These are phyloP conservation scores for Zenarchopterus dispar DNA, from an alignment of 2,797 vertebrate genomes.

Conservation along the genomic window DNA sequence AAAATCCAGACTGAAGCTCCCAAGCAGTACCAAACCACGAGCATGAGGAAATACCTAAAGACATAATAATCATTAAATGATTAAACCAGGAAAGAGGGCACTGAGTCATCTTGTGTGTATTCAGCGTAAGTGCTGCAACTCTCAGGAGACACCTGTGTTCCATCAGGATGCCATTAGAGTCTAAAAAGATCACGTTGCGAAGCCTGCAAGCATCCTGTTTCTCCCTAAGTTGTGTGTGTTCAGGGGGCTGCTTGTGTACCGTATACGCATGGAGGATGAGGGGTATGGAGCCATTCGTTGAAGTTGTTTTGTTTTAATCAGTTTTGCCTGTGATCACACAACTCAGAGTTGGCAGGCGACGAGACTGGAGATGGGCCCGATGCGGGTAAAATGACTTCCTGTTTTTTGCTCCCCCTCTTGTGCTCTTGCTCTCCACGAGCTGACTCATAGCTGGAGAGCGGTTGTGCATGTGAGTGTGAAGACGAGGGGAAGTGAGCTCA, in stretches of 20 bases:
- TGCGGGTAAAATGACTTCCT: conserved; percentile 79
- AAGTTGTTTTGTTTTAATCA: conserved; percentile 82
- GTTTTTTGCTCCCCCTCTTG: conserved; percentile 54
- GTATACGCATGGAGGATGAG: conserved; percentile 44
- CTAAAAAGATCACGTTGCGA: conserved; percentile 69
- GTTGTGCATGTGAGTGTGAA: conserved; percentile 76
- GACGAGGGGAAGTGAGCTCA: conserved; percentile 80
- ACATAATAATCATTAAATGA: conserved; percentile 81
- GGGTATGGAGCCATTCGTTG: conserved; percentile 24
- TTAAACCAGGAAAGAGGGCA: conserved; percentile 65
- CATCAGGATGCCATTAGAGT: conserved; percentile 78
- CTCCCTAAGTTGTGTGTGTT: conserved; percentile 43
- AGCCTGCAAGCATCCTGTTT: conserved; percentile 73
- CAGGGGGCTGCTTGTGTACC: conserved; percentile 35
- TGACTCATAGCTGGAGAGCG: conserved; percentile 79
- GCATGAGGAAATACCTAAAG: conserved; percentile 73
- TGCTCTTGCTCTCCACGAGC: conserved; percentile 40
- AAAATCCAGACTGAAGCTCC: conserved; percentile 51
- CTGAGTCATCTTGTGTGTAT: conserved; percentile 73
- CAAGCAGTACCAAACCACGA: conserved; percentile 45
- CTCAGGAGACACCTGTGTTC: conserved; percentile 78
- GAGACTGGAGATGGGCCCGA: conserved; percentile 72
- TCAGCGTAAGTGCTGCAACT: conserved; percentile 51
- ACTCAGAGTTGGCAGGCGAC: conserved; percentile 72
- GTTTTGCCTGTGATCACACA: conserved; percentile 79